Evolutionary conservation across 2,888 invertebrate species (phyloP).

Genomic region (Meiosimyza platycephala): DNA sequence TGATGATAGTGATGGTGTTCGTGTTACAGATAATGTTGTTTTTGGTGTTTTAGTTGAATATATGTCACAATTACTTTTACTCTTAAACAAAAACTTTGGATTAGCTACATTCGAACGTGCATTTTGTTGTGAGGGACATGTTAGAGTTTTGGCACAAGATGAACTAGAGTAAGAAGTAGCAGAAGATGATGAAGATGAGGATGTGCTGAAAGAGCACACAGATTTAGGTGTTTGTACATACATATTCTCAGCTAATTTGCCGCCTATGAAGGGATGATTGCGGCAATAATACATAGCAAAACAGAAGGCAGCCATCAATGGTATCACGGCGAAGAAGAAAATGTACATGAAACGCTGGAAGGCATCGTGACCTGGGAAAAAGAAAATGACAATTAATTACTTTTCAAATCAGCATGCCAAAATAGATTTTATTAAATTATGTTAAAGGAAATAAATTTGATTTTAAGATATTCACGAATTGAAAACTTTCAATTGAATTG

Average conservation of each 20-base stretch:
- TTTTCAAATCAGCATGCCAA: background rate
- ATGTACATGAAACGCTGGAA: constrained; percentile 87
- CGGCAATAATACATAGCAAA: constrained; percentile 82
- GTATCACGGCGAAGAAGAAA: constrained; percentile 88
- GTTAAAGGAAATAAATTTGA: no score
- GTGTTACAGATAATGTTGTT: constrained; percentile 34
- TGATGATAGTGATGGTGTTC: constrained; percentile 33
- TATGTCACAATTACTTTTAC: constrained; percentile 54
- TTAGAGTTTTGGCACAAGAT: constrained; percentile 42
- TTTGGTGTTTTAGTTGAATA: constrained; percentile 31
- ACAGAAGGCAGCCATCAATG: constrained; percentile 75
- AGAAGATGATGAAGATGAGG: constrained; percentile 44
- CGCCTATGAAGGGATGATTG: constrained; percentile 68
- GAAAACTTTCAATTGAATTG: no score
- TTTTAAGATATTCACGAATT: no score
- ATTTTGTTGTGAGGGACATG: constrained; percentile 10
- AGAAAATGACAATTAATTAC: background rate
- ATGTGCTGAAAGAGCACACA: constrained; percentile 57
- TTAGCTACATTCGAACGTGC: constrained; percentile 34
- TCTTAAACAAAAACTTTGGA: constrained; percentile 47
- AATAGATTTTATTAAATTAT: no score
- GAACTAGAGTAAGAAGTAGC: constrained; percentile 46
- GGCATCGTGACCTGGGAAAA: constrained; percentile 71
- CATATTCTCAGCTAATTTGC: constrained; percentile 69
- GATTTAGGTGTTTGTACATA: constrained; percentile 64